A percentile compares a stretch with the other conserved stretches of the same genome.
phyloP scores from a whole-genome alignment of 1,140 invertebrate genomes.

The Phocides pigmalion region DNA sequence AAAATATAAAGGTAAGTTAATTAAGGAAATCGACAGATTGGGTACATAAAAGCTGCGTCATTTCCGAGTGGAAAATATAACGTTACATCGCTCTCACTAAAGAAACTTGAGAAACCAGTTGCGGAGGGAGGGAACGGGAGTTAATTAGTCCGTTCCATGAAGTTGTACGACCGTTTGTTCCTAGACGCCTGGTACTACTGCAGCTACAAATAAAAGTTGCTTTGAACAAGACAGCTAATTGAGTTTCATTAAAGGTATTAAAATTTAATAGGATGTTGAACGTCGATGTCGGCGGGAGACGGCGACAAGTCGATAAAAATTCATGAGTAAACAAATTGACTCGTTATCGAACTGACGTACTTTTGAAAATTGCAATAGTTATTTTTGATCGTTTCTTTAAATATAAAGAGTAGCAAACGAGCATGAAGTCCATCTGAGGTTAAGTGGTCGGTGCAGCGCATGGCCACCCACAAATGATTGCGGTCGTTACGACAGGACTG shows the following conservation, averaged over 20 bases:
- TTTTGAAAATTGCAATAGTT: too few relatives aligned
- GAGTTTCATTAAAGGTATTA: conserved; percentile 5
- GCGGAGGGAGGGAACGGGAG: not conserved
- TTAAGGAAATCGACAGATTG: not conserved
- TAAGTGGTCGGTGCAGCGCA: too few relatives aligned
- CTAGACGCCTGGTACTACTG: not conserved
- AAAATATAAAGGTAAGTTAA: not conserved
- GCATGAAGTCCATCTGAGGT: too few relatives aligned
- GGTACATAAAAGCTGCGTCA: not conserved
- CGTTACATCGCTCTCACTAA: not conserved
- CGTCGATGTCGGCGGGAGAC: too few relatives aligned
- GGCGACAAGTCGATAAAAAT: too few relatives aligned
- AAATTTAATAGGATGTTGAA: not conserved
- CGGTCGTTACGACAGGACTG: too few relatives aligned
- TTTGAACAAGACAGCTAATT: conserved; percentile 9
- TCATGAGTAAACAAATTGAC: too few relatives aligned
- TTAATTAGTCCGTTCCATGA: conserved; percentile 14
- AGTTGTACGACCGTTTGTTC: conserved; percentile 17
- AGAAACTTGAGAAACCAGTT: conserved; percentile 13
- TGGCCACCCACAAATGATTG: too few relatives aligned
- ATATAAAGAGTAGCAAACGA: too few relatives aligned
- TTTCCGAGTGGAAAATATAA: not conserved
- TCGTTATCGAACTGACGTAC: too few relatives aligned
- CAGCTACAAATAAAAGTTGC: not conserved
- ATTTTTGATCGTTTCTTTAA: too few relatives aligned